These are phyloP conservation scores for Euzetes globulus DNA, from an alignment of 2,888 invertebrate species.

Conservation along the genomic window DNA sequence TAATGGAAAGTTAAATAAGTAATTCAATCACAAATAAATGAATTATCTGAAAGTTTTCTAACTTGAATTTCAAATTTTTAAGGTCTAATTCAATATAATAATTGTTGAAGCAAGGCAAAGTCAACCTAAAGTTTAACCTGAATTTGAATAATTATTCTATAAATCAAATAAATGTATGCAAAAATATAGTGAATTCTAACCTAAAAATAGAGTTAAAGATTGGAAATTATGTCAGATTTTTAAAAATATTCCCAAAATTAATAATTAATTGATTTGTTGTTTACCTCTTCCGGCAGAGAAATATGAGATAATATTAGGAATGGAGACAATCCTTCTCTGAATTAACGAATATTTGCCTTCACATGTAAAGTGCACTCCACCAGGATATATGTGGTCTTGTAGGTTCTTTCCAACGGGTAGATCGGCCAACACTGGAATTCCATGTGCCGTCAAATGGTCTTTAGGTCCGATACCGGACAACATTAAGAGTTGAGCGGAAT, in stretches of 20 bases:
- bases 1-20: no score
- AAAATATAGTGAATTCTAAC: no score
- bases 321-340: constrained; percentile 42
- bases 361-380: constrained; percentile 72
- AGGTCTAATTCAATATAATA: no score
- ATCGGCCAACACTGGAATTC: constrained; percentile 70
- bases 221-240: no score
- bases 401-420: constrained; percentile 74
- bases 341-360: constrained; percentile 57
- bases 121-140: no score
- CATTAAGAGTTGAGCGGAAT: constrained; percentile 53
- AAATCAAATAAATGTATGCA: no score
- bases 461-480: constrained; percentile 50
- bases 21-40: no score
- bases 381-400: constrained; percentile 80
- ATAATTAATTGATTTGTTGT: not conserved
- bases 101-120: no score
- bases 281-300: constrained; percentile 41
- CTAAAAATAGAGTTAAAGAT: not conserved
- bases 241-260: no score
- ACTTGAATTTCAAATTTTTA: no score
- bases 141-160: no score
- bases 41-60: no score
- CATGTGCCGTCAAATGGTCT: constrained; percentile 52
- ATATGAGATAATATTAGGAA: constrained; percentile 41